phyloP scores from a whole-genome alignment of 2,888 invertebrate species.

The Trichogramma evanescens region DNA sequence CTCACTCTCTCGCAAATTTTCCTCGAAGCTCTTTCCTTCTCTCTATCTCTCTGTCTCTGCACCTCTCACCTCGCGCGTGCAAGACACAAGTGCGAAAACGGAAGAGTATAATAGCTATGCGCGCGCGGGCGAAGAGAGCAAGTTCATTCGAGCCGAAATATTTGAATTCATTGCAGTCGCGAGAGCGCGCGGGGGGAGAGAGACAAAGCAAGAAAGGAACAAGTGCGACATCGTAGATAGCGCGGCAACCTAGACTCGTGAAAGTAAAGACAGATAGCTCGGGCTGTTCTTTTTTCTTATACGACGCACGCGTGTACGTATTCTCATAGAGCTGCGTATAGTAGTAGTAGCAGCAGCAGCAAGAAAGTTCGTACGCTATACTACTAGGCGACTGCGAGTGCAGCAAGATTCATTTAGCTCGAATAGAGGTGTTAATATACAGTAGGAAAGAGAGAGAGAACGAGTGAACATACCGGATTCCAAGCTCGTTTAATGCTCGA shows the following conservation, averaged over 20 bases:
- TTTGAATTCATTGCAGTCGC: constrained; percentile 8
- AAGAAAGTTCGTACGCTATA: background rate
- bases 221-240: background rate
- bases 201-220: constrained; percentile 6
- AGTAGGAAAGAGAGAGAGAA: too few relatives aligned
- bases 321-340: too few relatives aligned
- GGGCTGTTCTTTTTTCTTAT: background rate
- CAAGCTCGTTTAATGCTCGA: constrained; percentile 18
- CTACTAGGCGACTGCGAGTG: constrained; percentile 16
- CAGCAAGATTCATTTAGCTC: constrained; percentile 43
- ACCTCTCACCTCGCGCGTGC: too few relatives aligned
- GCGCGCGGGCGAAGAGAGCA: background rate
- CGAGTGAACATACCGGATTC: constrained; percentile 32
- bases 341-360: constrained; percentile 3
- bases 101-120: too few relatives aligned
- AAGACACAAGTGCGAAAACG: too few relatives aligned
- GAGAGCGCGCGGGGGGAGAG: background rate
- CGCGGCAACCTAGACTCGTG: constrained; percentile 4
- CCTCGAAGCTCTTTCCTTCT: too few relatives aligned
- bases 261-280: constrained; percentile 10
- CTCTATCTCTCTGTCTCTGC: too few relatives aligned
- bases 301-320: too few relatives aligned
- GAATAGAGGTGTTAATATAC: constrained; percentile 44
- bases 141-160: constrained; percentile 15
- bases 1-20: too few relatives aligned